Percentiles rank a stretch among this genome's conserved stretches.
Conservation (phyloP, 1,140 invertebrate genomes). For the Drosophila obscura region DNA sequence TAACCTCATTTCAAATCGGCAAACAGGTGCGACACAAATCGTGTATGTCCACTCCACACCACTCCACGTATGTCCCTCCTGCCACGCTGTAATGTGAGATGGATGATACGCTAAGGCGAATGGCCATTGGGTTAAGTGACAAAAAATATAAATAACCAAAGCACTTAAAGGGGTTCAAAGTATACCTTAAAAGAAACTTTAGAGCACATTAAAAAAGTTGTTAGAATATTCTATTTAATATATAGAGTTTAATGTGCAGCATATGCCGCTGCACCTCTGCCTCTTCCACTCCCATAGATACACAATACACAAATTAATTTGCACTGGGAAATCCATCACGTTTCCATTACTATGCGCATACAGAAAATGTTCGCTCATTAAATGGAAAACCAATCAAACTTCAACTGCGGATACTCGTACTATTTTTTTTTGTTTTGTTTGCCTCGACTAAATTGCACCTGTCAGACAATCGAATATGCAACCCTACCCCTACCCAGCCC, state of each 20-base stretch:
- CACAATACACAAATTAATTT: background rate
- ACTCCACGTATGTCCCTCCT: slow-evolving; percentile 17
- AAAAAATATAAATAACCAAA: slow-evolving; percentile 23
- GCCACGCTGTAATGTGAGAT: slow-evolving; percentile 34
- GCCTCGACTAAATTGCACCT: slow-evolving; percentile 58
- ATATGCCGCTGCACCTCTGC: too few relatives aligned
- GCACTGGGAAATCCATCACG: slow-evolving; percentile 4
- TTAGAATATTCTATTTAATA: too few relatives aligned
- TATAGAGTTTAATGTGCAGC: too few relatives aligned
- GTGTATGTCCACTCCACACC: slow-evolving; percentile 7
- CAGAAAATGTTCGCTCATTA: slow-evolving; percentile 15
- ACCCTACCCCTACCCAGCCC: background rate
- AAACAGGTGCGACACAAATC: slow-evolving; percentile 75
- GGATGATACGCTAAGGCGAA: slow-evolving; percentile 21
- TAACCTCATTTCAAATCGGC: slow-evolving; percentile 78
- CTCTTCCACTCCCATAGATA: too few relatives aligned
- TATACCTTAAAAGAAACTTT: too few relatives aligned
- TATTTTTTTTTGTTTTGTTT: slow-evolving; percentile 8
- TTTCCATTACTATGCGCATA: background rate
- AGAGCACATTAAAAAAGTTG: too few relatives aligned
- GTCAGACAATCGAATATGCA: slow-evolving; percentile 53
- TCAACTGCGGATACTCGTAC: slow-evolving; percentile 1
- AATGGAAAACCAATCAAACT: slow-evolving; percentile 39
- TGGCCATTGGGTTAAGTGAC: slow-evolving; percentile 15
- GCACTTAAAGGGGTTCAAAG: background rate